A percentile compares a stretch with the other conserved stretches of the same genome.
phyloP scores from a whole-genome alignment of 2,888 invertebrate species.

The Stratiomys singularior region DNA sequence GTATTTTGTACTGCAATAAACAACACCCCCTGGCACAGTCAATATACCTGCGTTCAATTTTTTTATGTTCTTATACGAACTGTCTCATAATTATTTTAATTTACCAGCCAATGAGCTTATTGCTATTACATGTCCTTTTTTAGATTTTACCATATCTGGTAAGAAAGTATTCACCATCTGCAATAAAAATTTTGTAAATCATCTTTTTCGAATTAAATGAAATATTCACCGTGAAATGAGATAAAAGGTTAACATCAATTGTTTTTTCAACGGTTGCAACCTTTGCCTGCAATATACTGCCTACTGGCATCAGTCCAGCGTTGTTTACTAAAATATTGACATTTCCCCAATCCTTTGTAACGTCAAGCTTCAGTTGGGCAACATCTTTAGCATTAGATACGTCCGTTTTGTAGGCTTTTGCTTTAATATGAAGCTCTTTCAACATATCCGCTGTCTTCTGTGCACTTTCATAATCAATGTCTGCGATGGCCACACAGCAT shows the following conservation, averaged over 20 bases:
- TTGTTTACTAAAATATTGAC: conserved; percentile 67
- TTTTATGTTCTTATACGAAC: no score
- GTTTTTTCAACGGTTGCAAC: conserved; percentile 64
- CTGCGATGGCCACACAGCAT: conserved; percentile 65
- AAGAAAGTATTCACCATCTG: conserved; percentile 66
- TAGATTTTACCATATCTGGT: conserved; percentile 64
- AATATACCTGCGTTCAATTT: conserved; percentile 58
- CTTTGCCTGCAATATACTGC: conserved; percentile 62
- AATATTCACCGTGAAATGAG: conserved; percentile 64
- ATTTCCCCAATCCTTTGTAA: conserved; percentile 63
- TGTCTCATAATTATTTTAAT: conserved; percentile 12
- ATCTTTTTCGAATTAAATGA: neutral
- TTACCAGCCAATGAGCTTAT: conserved; percentile 65
- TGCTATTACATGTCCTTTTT: conserved; percentile 66
- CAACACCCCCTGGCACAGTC: conserved; percentile 61
- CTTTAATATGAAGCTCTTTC: conserved; percentile 60
- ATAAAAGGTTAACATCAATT: conserved; percentile 65
- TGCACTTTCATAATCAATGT: conserved; percentile 63
- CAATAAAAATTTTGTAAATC: neutral
- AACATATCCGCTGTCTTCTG: conserved; percentile 62
- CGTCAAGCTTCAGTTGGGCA: conserved; percentile 60
- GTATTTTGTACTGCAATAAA: conserved; percentile 66
- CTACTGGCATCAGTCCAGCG: conserved; percentile 65
- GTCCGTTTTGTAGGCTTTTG: conserved; percentile 64
- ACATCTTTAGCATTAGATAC: conserved; percentile 63